A percentile compares a stretch with the other conserved stretches of the same genome.
Conservation (phyloP, 2,113 vertebrate species). For the Sylvietta virens region DNA sequence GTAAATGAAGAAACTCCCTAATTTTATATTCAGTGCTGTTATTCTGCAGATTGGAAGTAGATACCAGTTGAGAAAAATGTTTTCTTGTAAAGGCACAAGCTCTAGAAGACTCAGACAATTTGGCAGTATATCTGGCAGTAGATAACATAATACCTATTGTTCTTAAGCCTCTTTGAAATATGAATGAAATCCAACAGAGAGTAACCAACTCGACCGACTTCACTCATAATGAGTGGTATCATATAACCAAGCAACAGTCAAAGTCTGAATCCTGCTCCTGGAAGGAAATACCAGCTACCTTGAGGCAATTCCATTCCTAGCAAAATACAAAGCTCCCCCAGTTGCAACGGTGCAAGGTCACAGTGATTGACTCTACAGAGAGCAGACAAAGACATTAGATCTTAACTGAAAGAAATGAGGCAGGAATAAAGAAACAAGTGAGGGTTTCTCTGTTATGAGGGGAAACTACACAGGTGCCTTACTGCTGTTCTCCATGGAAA, state of each 20-base stretch:
- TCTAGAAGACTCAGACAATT: not conserved
- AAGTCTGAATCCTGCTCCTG: not conserved
- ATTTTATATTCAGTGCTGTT: not conserved
- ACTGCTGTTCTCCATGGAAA: not conserved
- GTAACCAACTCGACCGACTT: not conserved
- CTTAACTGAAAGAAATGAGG: not conserved
- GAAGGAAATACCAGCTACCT: conserved; percentile 19
- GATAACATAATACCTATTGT: not conserved
- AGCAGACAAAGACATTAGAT: not conserved
- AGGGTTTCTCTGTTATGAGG: not conserved
- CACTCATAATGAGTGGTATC: not conserved
- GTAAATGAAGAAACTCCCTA: not conserved
- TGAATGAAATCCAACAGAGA: conserved; percentile 10
- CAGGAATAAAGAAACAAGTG: not conserved
- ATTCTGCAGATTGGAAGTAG: not conserved
- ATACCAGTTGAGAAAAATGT: not conserved
- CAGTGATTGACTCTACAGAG: not conserved
- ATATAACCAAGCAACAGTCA: not conserved
- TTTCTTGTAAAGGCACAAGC: not conserved
- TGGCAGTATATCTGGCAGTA: not conserved
- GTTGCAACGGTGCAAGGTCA: not conserved
- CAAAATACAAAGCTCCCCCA: not conserved
- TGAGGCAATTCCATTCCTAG: not conserved
- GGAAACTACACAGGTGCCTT: not conserved
- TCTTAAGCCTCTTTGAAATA: conserved; percentile 1